phyloP scores from a whole-genome alignment of 2,113 vertebrate genomes.

The Ciconia maguari region DNA sequence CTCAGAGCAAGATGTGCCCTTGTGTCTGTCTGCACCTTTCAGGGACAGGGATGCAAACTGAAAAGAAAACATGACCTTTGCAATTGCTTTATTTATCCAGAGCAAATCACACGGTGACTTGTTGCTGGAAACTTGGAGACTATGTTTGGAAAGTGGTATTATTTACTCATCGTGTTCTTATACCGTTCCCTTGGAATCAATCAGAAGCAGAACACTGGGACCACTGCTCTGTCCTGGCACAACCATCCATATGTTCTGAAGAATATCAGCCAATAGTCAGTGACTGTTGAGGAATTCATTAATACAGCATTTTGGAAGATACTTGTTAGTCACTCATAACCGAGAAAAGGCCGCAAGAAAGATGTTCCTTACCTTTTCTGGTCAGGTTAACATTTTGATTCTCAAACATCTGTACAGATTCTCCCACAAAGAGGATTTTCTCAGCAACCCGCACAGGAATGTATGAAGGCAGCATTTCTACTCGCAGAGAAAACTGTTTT shows the following conservation, averaged over 20 bases:
- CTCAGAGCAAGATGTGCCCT: not conserved
- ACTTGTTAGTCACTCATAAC: not conserved
- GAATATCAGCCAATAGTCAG: not conserved
- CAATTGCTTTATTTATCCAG: not conserved
- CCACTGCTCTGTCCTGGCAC: not conserved
- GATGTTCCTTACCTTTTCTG: slow-evolving; percentile 82
- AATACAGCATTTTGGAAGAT: not conserved
- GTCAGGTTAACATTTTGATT: slow-evolving; percentile 93
- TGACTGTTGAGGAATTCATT: not conserved
- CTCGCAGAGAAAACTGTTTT: slow-evolving; percentile 94
- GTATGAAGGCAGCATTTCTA: slow-evolving; percentile 95
- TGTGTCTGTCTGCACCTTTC: not conserved
- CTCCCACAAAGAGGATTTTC: slow-evolving; percentile 98
- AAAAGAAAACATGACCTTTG: not conserved
- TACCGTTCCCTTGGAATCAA: not conserved
- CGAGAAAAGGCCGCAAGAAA: not conserved
- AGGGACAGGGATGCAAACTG: not conserved
- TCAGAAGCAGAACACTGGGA: not conserved
- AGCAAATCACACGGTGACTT: not conserved
- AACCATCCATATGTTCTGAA: not conserved
- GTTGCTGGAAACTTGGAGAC: not conserved
- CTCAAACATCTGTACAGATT: slow-evolving; percentile 99
- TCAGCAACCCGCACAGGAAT: slow-evolving; percentile 94
- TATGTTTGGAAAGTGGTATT: not conserved
- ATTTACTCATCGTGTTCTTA: not conserved